A percentile compares a stretch with the other conserved stretches of the same genome.
phyloP scores from a whole-genome alignment of 1,140 invertebrate species.

The Pseudomyrmex dendroicus region DNA sequence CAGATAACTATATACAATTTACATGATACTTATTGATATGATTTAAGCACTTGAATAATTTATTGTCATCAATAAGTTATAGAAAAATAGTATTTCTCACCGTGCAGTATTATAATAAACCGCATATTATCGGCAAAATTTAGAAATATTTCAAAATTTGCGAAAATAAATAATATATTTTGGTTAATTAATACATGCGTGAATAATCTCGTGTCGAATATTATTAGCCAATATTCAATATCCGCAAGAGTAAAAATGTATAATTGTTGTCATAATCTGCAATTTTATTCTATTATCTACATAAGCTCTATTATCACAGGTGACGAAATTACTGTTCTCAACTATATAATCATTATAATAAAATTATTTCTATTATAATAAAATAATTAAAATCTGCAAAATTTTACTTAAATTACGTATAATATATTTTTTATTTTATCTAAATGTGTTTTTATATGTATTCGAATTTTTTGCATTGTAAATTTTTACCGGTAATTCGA shows the following conservation, averaged over 20 bases:
- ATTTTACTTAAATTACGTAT: background rate
- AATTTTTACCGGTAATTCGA: background rate
- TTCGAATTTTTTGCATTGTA: conserved; percentile 8
- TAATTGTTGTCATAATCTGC: background rate
- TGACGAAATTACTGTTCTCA: background rate
- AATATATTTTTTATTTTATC: conserved; percentile 26
- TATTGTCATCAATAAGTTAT: no score
- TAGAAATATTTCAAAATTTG: background rate
- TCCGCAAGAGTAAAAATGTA: background rate
- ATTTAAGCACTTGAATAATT: no score
- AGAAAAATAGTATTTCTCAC: background rate
- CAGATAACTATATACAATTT: conserved; percentile 1
- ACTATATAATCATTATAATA: background rate
- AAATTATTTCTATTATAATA: background rate
- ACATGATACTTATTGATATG: no score
- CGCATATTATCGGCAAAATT: background rate
- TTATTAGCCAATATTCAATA: background rate
- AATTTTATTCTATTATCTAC: conserved; percentile 1
- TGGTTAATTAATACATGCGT: background rate
- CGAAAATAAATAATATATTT: conserved; percentile 15
- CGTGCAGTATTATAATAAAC: background rate
- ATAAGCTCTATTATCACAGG: background rate
- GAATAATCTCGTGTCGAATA: background rate
- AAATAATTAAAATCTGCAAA: background rate
- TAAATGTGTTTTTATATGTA: conserved; percentile 14